Evolutionary conservation across 2,113 vertebrate genomes (phyloP), one percentile per base, ranked within the genome.

Genomic region (Myotis brandtii): DNA sequence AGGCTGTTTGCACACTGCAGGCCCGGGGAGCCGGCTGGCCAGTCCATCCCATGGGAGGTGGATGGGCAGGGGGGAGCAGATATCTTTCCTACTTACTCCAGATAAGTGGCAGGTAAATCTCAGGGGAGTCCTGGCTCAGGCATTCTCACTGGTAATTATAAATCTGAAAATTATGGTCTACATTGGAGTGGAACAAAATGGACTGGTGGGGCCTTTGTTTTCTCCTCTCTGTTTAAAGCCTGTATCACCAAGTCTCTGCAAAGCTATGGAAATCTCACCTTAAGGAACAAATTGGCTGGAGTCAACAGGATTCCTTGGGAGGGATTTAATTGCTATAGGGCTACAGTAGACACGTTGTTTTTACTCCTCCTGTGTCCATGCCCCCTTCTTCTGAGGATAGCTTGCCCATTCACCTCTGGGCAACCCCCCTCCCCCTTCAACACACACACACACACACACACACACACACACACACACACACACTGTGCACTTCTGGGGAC

Each of bases 101-200:
- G 40, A 11, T n/a, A 81, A 88, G 25, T 3, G 70, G 69, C 62
- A 79, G 46, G 54, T 23, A 69, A 37, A 75, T 30, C 62, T 82
- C 73, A 37, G 21, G 37, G 32, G 56, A 72, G 50, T 25, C 13
- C 32, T 3, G 23, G 50, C 18, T 52, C 59, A 67, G 32, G 34
- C 70, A 87, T 52, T 91, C 83, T 37, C 62, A 86, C n/a, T 18
- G 40, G 46, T 18, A 48, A 73, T 50, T 40, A 59, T 17, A 80
- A 95, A 69, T 37, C 30, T 75, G n/a, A 83, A 86, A 89, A 72
- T 32, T n/a, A 69, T 5, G 32, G 50, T 52, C 86, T 48, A 20
- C 11, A 4, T 32, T 66, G 17, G 34, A 86, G 11, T n/a, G 30
- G 27, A 82, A 82, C 30, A 81, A 52, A 93, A 66, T 0, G 0